Conservation (phyloP, 2,888 invertebrate species). For the Nomada fabriciana region DNA sequence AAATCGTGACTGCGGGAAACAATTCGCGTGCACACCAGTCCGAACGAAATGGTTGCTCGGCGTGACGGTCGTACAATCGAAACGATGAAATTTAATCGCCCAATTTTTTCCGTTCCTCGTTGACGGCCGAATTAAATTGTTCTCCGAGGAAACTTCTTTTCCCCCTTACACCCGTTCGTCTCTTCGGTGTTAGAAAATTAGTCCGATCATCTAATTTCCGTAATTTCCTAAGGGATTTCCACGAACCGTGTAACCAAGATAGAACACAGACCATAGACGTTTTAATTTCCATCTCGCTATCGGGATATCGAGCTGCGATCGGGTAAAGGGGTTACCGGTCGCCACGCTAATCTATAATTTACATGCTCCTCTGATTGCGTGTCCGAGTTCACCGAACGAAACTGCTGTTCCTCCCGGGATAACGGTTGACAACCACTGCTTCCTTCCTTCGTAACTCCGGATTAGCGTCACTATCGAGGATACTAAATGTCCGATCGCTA, state of each 20-base stretch:
- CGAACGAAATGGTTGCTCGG: background rate
- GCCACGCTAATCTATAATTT: slow-evolving; percentile 67
- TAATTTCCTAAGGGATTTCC: slow-evolving; percentile 51
- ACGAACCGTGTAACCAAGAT: background rate
- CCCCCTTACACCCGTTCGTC: background rate
- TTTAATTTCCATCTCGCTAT: slow-evolving; percentile 55
- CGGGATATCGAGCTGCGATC: slow-evolving; percentile 56
- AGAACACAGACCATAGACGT: slow-evolving; percentile 40
- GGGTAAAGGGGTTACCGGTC: slow-evolving; percentile 46
- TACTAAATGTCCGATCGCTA: slow-evolving; percentile 81
- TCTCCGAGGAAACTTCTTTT: background rate
- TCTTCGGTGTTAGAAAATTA: background rate
- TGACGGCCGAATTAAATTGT: slow-evolving; percentile 5
- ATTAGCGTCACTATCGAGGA: slow-evolving; percentile 80
- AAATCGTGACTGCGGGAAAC: background rate
- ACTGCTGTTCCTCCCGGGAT: slow-evolving; percentile 65
- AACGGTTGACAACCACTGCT: slow-evolving; percentile 76
- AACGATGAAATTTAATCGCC: slow-evolving; percentile 10
- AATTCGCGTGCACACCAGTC: slow-evolving; percentile 10
- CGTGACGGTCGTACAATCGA: background rate
- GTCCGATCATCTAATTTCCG: slow-evolving; percentile 44
- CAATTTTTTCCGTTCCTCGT: background rate
- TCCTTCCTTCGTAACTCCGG: slow-evolving; percentile 77
- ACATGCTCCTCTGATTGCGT: slow-evolving; percentile 73
- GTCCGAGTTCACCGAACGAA: slow-evolving; percentile 62